Percentiles rank a stretch among this genome's conserved stretches.
These are phyloP conservation scores for Trichopria drosophilae DNA, from an alignment of 2,888 invertebrate genomes.

Conservation along the genomic window DNA sequence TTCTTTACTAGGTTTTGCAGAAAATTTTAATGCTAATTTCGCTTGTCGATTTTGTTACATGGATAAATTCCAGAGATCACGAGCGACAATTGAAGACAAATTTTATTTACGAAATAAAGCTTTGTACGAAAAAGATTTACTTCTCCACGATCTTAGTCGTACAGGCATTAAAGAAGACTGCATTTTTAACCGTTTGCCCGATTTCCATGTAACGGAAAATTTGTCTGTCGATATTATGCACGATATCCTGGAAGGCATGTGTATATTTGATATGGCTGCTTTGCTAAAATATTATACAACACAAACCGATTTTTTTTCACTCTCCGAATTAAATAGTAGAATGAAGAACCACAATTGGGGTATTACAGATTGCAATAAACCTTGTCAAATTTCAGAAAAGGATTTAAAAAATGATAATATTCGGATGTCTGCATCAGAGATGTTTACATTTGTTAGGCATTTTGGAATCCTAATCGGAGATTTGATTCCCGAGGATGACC, in stretches of 20 bases:
- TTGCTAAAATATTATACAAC: constrained; percentile 2
- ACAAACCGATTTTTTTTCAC: too few species aligned
- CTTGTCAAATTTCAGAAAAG: too few species aligned
- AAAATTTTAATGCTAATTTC: constrained; percentile 11
- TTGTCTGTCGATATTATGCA: constrained; percentile 5
- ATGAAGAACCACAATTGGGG: too few species aligned
- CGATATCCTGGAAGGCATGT: constrained; percentile 11
- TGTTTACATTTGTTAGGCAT: too few species aligned
- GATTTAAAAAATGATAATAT: too few species aligned
- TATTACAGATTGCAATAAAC: too few species aligned
- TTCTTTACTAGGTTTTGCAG: constrained; percentile 7
- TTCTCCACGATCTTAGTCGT: neutral
- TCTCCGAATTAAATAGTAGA: too few species aligned
- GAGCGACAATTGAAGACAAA: constrained; percentile 12
- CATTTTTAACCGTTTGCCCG: constrained; percentile 5
- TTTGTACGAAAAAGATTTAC: constrained; percentile 3
- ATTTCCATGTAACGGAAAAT: constrained; percentile 6
- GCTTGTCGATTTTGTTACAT: constrained; percentile 17
- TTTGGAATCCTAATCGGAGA: too few species aligned
- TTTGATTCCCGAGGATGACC: too few species aligned
- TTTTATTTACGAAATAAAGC: constrained; percentile 5
- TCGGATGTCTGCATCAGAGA: too few species aligned
- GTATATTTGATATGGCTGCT: constrained; percentile 8
- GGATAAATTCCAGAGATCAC: constrained; percentile 8
- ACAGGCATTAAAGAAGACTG: constrained; percentile 16